These are phyloP conservation scores for Eulimnadia texana DNA, from an alignment of 1,140 invertebrate genomes.

Conservation along the genomic window DNA sequence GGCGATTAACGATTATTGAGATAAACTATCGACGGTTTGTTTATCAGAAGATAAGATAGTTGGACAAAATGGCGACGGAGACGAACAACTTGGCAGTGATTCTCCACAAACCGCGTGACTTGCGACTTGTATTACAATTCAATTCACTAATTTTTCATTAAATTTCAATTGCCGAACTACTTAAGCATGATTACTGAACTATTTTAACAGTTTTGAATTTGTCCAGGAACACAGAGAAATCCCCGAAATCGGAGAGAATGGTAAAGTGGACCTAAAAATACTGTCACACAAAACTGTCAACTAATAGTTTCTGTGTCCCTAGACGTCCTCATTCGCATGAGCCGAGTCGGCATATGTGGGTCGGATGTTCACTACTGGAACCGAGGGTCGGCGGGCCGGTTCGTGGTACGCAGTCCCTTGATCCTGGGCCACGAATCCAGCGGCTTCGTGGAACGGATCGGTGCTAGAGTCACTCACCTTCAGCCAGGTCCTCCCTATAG, in stretches of 20 bases:
- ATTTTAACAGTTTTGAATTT: not conserved
- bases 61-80: not conserved
- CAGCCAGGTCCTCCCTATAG: slow-evolving; percentile 11
- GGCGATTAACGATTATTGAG: too few species aligned
- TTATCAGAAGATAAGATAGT: too few species aligned
- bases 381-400: slow-evolving; percentile 33
- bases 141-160: slow-evolving; percentile 15
- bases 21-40: too few species aligned
- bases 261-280: not conserved
- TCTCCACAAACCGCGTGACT: slow-evolving; percentile 11
- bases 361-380: slow-evolving; percentile 42
- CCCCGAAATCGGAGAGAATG: not conserved
- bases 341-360: slow-evolving; percentile 40
- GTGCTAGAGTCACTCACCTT: not conserved
- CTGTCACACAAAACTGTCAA: not conserved
- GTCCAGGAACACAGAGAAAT: not conserved
- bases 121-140: slow-evolving; percentile 9
- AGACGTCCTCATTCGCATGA: slow-evolving; percentile 36
- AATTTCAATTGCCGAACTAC: not conserved
- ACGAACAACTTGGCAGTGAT: slow-evolving; percentile 12
- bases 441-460: slow-evolving; percentile 20
- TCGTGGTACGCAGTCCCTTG: slow-evolving; percentile 30
- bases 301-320: slow-evolving; percentile 10
- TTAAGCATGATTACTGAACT: not conserved
- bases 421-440: slow-evolving; percentile 33